Percentiles rank a stretch among this genome's conserved stretches.
These are phyloP conservation scores for Indicator maculatus DNA, from an alignment of 2,113 vertebrate genomes.

Conservation along the genomic window DNA sequence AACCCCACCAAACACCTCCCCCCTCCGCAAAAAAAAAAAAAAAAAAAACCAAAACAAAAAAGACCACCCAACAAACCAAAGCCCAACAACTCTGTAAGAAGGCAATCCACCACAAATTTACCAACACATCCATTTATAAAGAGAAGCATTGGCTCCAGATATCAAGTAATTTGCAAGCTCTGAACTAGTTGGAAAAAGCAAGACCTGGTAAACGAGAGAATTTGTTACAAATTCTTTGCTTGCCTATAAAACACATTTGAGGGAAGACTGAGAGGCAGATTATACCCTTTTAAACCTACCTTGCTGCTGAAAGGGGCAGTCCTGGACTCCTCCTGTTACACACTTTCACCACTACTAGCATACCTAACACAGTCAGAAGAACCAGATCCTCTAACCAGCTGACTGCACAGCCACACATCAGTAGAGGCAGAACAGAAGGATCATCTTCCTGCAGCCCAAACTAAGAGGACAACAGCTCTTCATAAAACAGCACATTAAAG, in stretches of 20 bases:
- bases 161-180: background rate
- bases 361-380: background rate
- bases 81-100: background rate
- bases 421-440: background rate
- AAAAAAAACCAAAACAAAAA: too few species aligned
- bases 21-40: too few species aligned
- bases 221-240: background rate
- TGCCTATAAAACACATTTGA: background rate
- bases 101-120: background rate
- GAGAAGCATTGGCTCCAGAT: rapidly evolving
- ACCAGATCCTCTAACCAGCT: background rate
- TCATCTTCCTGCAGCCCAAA: background rate
- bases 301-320: background rate
- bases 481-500: background rate
- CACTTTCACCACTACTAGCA: background rate
- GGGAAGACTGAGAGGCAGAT: background rate
- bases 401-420: background rate
- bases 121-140: background rate
- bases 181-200: background rate
- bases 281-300: background rate
- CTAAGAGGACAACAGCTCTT: background rate
- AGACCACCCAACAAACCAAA: background rate
- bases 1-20: too few species aligned
- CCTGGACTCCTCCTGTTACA: background rate
- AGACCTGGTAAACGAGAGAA: background rate